Evolutionary conservation across 2,113 vertebrate genomes (phyloP).

Genomic region (Chaetops frenatus): DNA sequence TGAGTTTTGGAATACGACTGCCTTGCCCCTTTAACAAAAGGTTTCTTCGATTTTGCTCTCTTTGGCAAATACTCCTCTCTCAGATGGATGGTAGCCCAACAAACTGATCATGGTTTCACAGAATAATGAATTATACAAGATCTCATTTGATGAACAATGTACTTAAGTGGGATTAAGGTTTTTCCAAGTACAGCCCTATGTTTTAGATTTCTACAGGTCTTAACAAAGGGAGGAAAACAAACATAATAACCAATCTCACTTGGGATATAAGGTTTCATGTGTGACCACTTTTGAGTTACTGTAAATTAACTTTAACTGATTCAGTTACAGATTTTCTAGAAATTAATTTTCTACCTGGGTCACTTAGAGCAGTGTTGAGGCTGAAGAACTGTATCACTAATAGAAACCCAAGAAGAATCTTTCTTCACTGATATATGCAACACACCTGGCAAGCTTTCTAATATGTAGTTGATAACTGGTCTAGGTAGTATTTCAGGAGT

Average conservation of each 20-base stretch:
- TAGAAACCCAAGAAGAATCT: background rate
- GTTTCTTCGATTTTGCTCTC: background rate
- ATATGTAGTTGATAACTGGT: background rate
- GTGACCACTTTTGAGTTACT: background rate
- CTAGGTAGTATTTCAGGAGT: background rate
- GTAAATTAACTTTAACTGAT: background rate
- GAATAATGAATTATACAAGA: background rate
- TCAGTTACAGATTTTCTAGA: background rate
- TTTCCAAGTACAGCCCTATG: background rate
- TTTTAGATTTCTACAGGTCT: background rate
- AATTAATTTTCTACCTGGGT: background rate
- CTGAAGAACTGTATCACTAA: background rate
- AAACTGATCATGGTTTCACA: background rate
- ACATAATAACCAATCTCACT: background rate
- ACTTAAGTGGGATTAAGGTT: background rate
- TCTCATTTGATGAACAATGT: background rate
- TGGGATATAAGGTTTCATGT: background rate
- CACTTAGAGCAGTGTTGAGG: background rate
- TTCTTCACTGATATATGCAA: background rate
- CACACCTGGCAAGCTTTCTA: background rate
- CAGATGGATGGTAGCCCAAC: background rate
- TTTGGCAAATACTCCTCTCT: background rate
- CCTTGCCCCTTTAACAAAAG: background rate
- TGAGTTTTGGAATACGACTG: background rate
- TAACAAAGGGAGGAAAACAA: background rate